A percentile compares a stretch with the other conserved stretches of the same genome.
Conservation (phyloP, 2,113 vertebrate genomes). For the Anthoscopus minutus region DNA sequence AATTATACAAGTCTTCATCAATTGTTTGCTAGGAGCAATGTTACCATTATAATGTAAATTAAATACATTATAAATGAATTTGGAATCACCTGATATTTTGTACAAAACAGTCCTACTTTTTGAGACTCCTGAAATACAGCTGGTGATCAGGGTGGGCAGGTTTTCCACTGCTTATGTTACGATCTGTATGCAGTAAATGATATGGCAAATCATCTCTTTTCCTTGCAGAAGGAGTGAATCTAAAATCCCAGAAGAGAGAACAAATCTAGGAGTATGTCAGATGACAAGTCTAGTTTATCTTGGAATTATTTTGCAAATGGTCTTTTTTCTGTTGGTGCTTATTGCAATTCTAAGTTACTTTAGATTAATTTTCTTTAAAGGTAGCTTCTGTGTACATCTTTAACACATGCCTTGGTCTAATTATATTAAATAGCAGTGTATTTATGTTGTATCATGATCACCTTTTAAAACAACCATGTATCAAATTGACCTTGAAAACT, state of each 20-base stretch:
- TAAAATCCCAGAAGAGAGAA: not conserved
- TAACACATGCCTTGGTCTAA: not conserved
- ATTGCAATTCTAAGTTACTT: not conserved
- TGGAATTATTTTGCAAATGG: not conserved
- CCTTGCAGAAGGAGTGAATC: not conserved
- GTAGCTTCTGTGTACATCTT: not conserved
- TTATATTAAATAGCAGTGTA: not conserved
- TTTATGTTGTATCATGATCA: not conserved
- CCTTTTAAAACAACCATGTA: not conserved
- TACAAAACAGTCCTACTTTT: not conserved
- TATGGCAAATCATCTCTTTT: not conserved
- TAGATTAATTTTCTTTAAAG: not conserved
- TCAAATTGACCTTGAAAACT: not conserved
- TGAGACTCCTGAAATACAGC: not conserved
- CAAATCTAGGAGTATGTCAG: not conserved
- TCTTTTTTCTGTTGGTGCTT: not conserved
- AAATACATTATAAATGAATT: not conserved
- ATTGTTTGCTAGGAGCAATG: not conserved
- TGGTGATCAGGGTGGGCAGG: not conserved
- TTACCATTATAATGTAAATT: not conserved
- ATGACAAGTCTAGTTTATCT: not conserved
- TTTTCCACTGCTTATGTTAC: not conserved
- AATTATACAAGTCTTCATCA: not conserved
- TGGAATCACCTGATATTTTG: not conserved
- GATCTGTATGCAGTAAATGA: not conserved